Percentiles rank a stretch among this genome's conserved stretches.
phyloP scores from a whole-genome alignment of 2,797 vertebrate genomes.

The Distichodus sexfasciatus region DNA sequence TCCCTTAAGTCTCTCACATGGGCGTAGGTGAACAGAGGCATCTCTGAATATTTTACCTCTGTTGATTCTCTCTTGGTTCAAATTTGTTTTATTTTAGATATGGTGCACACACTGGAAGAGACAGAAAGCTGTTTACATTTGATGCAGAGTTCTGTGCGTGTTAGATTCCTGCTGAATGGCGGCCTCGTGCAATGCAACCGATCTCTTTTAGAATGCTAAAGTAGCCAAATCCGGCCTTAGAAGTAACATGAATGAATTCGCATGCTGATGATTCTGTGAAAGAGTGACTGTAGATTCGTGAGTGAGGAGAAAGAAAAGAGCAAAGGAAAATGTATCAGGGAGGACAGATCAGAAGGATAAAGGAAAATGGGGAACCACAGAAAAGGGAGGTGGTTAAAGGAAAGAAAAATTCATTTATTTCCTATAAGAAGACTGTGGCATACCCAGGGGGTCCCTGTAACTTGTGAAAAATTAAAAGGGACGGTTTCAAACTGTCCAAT shows the following conservation, averaged over 20 bases:
- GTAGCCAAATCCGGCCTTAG: constrained; percentile 62
- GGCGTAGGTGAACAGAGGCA: constrained; percentile 41
- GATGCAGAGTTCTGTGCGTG: constrained; percentile 56
- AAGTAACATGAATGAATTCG: constrained; percentile 73
- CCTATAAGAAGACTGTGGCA: constrained; percentile 86
- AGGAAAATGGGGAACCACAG: constrained; percentile 55
- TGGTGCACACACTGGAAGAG: constrained; percentile 33
- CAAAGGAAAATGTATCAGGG: constrained; percentile 20
- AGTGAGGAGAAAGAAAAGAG: constrained; percentile 29
- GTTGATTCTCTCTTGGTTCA: constrained; percentile 45
- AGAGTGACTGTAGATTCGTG: constrained; percentile 53
- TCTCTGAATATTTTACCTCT: constrained; percentile 39
- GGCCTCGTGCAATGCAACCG: constrained; percentile 61
- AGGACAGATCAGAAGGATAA: constrained; percentile 51
- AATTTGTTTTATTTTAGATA: constrained; percentile 53
- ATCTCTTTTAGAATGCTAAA: constrained; percentile 76
- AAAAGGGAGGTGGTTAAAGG: constrained; percentile 11
- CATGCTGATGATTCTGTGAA: constrained; percentile 71
- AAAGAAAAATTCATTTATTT: constrained; percentile 79
- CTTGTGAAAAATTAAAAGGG: constrained; percentile 99
- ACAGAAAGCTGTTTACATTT: constrained; percentile 49
- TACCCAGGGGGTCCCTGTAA: constrained; percentile 90
- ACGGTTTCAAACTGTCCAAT: constrained; percentile 99
- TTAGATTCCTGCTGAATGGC: constrained; percentile 66
- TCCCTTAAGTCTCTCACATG: constrained; percentile 37